Percentiles rank a stretch among this genome's conserved stretches.
Evolutionary conservation across 2,888 invertebrate genomes (phyloP).

Genomic region (Girardia tigrina): DNA sequence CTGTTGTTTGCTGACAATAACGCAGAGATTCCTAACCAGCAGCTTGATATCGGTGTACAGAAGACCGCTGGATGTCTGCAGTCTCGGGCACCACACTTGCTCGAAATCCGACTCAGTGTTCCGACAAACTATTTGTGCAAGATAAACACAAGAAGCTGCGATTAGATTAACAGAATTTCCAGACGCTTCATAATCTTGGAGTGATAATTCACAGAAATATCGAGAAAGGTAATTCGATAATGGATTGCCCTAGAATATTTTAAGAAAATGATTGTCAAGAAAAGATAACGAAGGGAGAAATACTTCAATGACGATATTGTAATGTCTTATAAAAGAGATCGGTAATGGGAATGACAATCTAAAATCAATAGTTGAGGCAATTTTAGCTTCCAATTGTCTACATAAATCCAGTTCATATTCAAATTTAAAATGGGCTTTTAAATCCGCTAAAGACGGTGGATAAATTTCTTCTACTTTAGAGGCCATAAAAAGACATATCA

Average conservation of each 20-base stretch:
- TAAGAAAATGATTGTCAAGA: too few species aligned
- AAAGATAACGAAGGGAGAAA: too few species aligned
- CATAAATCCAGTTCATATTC: background rate
- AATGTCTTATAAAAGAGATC: constrained; percentile 1
- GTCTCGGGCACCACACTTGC: background rate
- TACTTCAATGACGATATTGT: background rate
- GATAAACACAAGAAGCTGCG: background rate
- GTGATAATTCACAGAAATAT: background rate
- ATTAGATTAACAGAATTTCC: background rate
- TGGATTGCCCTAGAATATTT: background rate
- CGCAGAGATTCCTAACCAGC: background rate
- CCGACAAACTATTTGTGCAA: background rate
- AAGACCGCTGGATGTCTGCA: background rate
- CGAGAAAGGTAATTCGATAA: background rate
- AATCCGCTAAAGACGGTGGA: background rate
- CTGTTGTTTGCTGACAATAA: background rate
- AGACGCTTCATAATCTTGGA: constrained; percentile 4
- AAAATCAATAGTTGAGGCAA: background rate
- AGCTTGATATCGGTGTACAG: background rate
- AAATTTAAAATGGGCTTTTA: background rate
- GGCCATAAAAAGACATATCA: background rate
- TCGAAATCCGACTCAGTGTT: background rate
- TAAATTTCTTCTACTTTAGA: background rate
- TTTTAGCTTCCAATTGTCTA: background rate
- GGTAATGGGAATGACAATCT: background rate